Evolutionary conservation across 2,888 invertebrate genomes (phyloP).

Genomic region (Gerris lacustris): DNA sequence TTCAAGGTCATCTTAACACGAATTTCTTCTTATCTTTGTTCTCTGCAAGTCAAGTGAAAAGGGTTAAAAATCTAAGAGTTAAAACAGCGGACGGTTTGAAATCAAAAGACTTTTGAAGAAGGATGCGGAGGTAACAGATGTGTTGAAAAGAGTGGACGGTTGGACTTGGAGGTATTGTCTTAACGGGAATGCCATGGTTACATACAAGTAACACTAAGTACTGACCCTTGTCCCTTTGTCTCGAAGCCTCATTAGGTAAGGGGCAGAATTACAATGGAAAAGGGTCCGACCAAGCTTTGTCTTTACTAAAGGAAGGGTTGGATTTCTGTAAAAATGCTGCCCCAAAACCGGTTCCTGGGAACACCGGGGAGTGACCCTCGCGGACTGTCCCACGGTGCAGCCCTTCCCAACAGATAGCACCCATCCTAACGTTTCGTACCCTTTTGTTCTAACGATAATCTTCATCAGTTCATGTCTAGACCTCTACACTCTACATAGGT

Average conservation of each 20-base stretch:
- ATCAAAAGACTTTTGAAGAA: too few species aligned
- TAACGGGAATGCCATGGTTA: too few species aligned
- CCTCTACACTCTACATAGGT: background rate
- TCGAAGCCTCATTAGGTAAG: background rate
- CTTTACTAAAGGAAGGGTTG: background rate
- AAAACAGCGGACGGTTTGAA: too few species aligned
- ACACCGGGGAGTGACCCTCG: slow-evolving; percentile 13
- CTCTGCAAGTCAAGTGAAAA: too few species aligned
- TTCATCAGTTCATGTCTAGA: background rate
- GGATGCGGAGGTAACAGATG: too few species aligned
- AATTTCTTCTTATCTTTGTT: too few species aligned
- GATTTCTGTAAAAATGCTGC: slow-evolving; percentile 10
- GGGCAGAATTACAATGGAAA: background rate
- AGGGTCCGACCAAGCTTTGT: background rate
- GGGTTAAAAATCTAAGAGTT: too few species aligned
- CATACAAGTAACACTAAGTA: background rate
- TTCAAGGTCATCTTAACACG: too few species aligned
- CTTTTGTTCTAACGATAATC: background rate
- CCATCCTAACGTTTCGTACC: background rate
- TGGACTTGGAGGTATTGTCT: too few species aligned
- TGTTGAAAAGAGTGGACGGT: too few species aligned
- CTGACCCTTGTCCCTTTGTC: background rate
- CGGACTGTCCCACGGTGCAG: background rate
- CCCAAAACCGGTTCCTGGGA: slow-evolving; percentile 13
- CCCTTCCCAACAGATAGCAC: slow-evolving; percentile 9